Conservation (phyloP, 2,888 invertebrate species). For the Drosophila affinis region DNA sequence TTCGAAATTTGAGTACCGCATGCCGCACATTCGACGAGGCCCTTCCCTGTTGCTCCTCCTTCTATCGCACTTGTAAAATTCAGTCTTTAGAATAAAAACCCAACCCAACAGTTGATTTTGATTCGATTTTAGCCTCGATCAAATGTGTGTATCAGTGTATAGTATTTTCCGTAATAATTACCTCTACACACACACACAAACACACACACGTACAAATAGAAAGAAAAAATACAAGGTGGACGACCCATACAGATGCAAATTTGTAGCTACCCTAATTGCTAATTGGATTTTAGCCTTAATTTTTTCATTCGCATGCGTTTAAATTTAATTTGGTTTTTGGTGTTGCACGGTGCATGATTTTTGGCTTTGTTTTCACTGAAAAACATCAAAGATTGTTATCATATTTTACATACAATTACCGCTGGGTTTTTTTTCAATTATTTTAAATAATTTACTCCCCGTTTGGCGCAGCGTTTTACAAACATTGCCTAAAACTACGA, state of each 20-base stretch:
- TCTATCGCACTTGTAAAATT: conserved; percentile 24
- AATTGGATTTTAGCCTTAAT: conserved; percentile 44
- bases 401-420: conserved; percentile 66
- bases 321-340: conserved; percentile 48
- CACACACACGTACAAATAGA: conserved; percentile 28
- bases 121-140: conserved; percentile 39
- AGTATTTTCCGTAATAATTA: conserved; percentile 30
- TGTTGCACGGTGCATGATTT: conserved; percentile 67
- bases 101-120: conserved; percentile 25
- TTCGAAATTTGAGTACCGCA: background rate
- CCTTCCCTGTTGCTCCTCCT: background rate
- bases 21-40: conserved; percentile 14
- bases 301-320: conserved; percentile 44
- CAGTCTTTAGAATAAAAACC: conserved; percentile 66
- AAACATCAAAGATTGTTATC: conserved; percentile 49
- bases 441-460: conserved; percentile 66
- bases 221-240: background rate
- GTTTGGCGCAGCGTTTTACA: conserved; percentile 63
- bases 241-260: conserved; percentile 30
- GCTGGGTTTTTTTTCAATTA: conserved; percentile 63
- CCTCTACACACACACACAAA: conserved; percentile 31
- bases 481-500: conserved; percentile 57
- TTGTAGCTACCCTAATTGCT: conserved; percentile 59
- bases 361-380: conserved; percentile 60
- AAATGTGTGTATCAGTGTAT: conserved; percentile 12